These are phyloP conservation scores for Odontothrips loti DNA, from an alignment of 2,888 invertebrate genomes.

Conservation along the genomic window DNA sequence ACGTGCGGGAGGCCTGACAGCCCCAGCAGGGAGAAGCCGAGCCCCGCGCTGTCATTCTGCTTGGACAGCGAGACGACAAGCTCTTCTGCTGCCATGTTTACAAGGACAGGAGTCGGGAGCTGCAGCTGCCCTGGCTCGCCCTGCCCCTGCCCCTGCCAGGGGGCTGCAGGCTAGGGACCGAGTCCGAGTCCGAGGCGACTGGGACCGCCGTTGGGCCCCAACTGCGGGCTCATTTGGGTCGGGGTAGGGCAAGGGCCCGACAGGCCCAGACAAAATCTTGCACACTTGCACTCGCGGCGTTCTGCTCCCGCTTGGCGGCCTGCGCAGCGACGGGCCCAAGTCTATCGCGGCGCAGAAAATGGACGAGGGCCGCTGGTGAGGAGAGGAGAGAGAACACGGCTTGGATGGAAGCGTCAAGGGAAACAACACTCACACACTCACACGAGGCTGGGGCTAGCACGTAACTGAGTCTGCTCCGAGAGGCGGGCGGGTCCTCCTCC, in stretches of 20 bases:
- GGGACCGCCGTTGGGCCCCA: not conserved
- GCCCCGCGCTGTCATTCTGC: conserved; percentile 64
- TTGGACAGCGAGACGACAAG: conserved; percentile 81
- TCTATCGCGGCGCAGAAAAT: not conserved
- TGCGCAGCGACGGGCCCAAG: not conserved
- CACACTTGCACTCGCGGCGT: not conserved
- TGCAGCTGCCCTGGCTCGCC: conserved; percentile 37
- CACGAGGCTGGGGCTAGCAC: too few relatives aligned
- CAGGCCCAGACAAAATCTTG: not conserved
- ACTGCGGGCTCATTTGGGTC: conserved; percentile 25
- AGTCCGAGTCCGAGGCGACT: not conserved
- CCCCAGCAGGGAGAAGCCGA: conserved; percentile 86
- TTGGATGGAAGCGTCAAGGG: not conserved
- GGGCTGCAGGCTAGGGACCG: not conserved
- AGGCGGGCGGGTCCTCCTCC: too few relatives aligned
- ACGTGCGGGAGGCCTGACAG: conserved; percentile 89
- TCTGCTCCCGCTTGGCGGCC: not conserved
- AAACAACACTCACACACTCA: not conserved
- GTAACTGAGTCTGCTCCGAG: too few relatives aligned
- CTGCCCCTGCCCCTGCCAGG: too few relatives aligned
- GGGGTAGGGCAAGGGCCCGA: not conserved
- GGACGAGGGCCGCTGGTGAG: not conserved
- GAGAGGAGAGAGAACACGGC: not conserved
- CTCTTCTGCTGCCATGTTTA: conserved; percentile 80
- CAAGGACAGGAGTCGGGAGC: too few relatives aligned